Percentiles rank a stretch among this genome's conserved stretches.
phyloP scores from a whole-genome alignment of 1,140 invertebrate genomes.

The Cyphomyrmex costatus region DNA sequence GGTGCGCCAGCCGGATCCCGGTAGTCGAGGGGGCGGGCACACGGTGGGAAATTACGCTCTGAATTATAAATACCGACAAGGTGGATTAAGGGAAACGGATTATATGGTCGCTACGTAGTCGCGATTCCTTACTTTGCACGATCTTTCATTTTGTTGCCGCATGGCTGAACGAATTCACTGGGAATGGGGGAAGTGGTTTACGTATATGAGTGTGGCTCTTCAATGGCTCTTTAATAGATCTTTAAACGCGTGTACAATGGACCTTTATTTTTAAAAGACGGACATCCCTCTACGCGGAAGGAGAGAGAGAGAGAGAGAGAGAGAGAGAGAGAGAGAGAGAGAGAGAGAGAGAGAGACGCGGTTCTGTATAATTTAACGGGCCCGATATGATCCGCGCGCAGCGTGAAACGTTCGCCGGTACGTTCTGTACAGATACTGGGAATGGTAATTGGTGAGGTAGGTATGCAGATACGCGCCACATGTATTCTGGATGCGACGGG shows the following conservation, averaged over 20 bases:
- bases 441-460: slow-evolving; percentile 80
- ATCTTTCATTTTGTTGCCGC: slow-evolving; percentile 52
- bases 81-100: slow-evolving; percentile 61
- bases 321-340: background rate
- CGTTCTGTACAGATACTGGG: slow-evolving; percentile 72
- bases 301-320: background rate
- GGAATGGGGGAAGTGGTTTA: background rate
- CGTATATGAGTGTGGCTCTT: background rate
- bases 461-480: slow-evolving; percentile 80
- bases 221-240: slow-evolving; percentile 11
- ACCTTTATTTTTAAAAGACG: background rate
- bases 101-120: slow-evolving; percentile 49
- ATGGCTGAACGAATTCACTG: slow-evolving; percentile 13
- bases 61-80: slow-evolving; percentile 64
- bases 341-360: background rate
- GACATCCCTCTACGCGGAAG: background rate
- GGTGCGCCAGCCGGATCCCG: slow-evolving; percentile 34
- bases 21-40: background rate
- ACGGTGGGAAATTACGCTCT: slow-evolving; percentile 50
- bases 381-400: slow-evolving; percentile 70
- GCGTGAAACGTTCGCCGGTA: slow-evolving; percentile 71
- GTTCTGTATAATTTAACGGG: slow-evolving; percentile 74
- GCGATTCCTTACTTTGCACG: slow-evolving; percentile 34
- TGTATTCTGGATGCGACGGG: slow-evolving; percentile 73
- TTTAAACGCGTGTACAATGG: slow-evolving; percentile 38